Conservation (phyloP, 2,888 invertebrate genomes). For the Eupithecia centaureata region DNA sequence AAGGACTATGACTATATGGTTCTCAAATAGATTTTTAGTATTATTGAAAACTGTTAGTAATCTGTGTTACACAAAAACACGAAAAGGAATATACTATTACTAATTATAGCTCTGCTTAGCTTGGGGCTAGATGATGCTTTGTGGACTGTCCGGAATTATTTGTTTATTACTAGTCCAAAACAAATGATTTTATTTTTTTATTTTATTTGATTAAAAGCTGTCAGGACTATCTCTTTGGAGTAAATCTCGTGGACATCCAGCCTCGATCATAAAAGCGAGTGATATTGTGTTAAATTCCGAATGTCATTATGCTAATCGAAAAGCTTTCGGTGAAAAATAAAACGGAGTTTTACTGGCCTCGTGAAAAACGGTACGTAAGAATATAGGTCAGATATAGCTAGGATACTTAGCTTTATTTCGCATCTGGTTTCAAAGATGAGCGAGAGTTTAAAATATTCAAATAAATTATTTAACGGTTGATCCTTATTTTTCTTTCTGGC, state of each 20-base stretch:
- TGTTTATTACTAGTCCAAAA: too few species aligned
- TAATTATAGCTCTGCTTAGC: too few species aligned
- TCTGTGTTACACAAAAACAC: too few species aligned
- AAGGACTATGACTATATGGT: too few species aligned
- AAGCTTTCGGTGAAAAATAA: constrained; percentile 33
- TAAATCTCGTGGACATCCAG: constrained; percentile 9
- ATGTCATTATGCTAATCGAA: constrained; percentile 35
- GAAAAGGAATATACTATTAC: too few species aligned
- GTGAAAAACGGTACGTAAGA: constrained; percentile 6
- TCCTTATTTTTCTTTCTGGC: neutral
- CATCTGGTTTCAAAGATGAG: neutral
- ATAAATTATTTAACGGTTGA: neutral
- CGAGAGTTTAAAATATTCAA: neutral
- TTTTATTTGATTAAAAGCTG: too few species aligned
- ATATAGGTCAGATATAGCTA: constrained; percentile 3
- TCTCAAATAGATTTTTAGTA: too few species aligned
- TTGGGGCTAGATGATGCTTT: too few species aligned
- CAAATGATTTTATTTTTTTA: too few species aligned
- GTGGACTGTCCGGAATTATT: too few species aligned
- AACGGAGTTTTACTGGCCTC: constrained; percentile 24
- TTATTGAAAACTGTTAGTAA: too few species aligned
- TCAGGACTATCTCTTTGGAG: neutral
- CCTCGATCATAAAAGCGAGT: constrained; percentile 16
- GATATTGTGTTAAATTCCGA: constrained; percentile 33
- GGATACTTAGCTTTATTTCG: constrained; percentile 1